A percentile compares a stretch with the other conserved stretches of the same genome.
Conservation (phyloP, 30 jellyfish, hydroid and myxozoan species). For the Catostylus mosaicus region DNA sequence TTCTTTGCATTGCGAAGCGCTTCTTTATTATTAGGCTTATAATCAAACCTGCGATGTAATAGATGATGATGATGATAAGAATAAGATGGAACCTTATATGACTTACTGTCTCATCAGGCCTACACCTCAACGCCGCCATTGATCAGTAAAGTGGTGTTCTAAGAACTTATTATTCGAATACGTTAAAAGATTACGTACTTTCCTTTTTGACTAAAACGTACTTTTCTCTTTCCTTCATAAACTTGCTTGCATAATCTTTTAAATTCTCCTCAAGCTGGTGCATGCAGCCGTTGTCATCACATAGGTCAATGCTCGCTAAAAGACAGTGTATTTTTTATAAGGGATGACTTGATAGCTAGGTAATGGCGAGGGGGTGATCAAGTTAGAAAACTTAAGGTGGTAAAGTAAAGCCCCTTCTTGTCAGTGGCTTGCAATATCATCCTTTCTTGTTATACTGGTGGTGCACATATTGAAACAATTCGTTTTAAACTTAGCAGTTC, state of each 20-base stretch:
- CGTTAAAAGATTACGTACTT: constrained; percentile 28
- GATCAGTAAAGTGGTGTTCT: too few species aligned
- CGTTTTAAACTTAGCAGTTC: neutral
- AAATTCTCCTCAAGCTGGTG: constrained; percentile 52
- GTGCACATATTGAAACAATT: neutral
- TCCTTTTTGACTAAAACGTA: constrained; percentile 51
- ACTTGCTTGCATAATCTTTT: constrained; percentile 51
- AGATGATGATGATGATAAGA: too few species aligned
- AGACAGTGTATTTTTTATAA: too few species aligned
- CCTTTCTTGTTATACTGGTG: neutral
- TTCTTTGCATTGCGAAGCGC: too few species aligned
- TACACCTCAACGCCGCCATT: too few species aligned
- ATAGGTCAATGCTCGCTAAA: constrained; percentile 47
- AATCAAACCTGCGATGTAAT: too few species aligned
- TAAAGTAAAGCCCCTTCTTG: neutral
- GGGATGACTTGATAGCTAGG: neutral
- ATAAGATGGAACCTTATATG: too few species aligned
- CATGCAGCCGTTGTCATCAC: constrained; percentile 57
- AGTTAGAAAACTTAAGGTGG: neutral
- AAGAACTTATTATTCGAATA: too few species aligned
- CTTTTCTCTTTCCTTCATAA: constrained; percentile 45
- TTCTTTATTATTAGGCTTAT: too few species aligned
- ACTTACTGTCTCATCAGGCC: too few species aligned
- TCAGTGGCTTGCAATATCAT: neutral
- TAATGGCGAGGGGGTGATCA: neutral